Evolutionary conservation across 2,113 vertebrate species (phyloP).

Genomic region (Ardeotis arabs): DNA sequence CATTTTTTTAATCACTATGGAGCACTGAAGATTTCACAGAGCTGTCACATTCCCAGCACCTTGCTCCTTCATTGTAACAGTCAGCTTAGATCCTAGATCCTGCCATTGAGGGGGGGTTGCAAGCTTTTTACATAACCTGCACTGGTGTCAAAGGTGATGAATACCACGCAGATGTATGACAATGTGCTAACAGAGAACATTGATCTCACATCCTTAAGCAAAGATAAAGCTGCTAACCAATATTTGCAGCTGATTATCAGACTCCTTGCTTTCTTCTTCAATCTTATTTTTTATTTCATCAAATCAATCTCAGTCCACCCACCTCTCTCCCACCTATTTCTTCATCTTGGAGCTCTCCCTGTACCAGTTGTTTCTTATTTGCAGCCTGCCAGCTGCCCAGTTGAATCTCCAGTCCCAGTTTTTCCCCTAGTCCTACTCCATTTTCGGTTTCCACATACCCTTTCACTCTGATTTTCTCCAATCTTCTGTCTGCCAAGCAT

Average conservation of each 20-base stretch:
- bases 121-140: neutral
- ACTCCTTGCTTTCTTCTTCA: neutral
- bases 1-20: neutral
- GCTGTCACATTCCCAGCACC: slow-evolving; percentile 3
- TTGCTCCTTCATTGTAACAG: neutral
- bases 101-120: neutral
- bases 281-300: neutral
- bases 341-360: neutral
- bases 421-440: neutral
- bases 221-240: neutral
- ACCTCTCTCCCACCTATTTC: neutral
- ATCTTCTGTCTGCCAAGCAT: neutral
- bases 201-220: neutral
- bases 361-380: neutral
- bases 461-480: neutral
- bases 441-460: neutral
- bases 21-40: slow-evolving; percentile 12
- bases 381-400: neutral
- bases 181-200: neutral
- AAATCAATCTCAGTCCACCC: neutral
- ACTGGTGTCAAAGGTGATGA: neutral
- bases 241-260: slow-evolving; percentile 1
- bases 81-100: neutral
- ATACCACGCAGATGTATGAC: neutral
- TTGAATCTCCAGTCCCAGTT: neutral